A percentile compares a stretch with the other conserved stretches of the same genome.
These are phyloP conservation scores for Ephialtes manifestator DNA, from an alignment of 2,888 invertebrate species.

Conservation along the genomic window DNA sequence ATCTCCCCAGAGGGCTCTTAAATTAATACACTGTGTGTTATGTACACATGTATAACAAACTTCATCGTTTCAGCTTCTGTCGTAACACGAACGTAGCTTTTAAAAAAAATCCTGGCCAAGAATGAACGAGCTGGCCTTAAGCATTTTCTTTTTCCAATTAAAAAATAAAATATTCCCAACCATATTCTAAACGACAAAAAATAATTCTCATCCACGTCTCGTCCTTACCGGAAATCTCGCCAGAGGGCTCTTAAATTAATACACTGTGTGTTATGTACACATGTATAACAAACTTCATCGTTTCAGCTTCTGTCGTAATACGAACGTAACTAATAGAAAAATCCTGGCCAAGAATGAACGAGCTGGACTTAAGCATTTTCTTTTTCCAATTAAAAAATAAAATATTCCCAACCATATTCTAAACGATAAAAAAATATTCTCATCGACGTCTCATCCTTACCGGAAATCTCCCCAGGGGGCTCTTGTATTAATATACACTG, in stretches of 20 bases:
- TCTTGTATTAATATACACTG: not conserved
- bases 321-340: too few relatives aligned
- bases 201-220: slow-evolving; percentile 8
- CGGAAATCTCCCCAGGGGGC: slow-evolving; percentile 2
- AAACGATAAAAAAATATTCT: slow-evolving; percentile 8
- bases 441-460: slow-evolving; percentile 11
- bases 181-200: not conserved
- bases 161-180: too few relatives aligned
- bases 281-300: too few relatives aligned
- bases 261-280: not conserved
- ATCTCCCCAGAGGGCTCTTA: not conserved
- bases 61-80: too few relatives aligned
- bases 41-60: too few relatives aligned
- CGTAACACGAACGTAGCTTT: too few relatives aligned
- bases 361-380: too few relatives aligned
- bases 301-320: too few relatives aligned
- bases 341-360: not conserved
- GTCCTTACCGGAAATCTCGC: slow-evolving; percentile 14
- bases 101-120: not conserved
- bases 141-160: too few relatives aligned
- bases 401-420: not conserved
- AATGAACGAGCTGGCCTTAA: too few relatives aligned
- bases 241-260: not conserved
- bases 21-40: not conserved
- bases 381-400: too few relatives aligned